Evolutionary conservation across 2,888 invertebrate species (phyloP).

Genomic region (Lottia gigantea): DNA sequence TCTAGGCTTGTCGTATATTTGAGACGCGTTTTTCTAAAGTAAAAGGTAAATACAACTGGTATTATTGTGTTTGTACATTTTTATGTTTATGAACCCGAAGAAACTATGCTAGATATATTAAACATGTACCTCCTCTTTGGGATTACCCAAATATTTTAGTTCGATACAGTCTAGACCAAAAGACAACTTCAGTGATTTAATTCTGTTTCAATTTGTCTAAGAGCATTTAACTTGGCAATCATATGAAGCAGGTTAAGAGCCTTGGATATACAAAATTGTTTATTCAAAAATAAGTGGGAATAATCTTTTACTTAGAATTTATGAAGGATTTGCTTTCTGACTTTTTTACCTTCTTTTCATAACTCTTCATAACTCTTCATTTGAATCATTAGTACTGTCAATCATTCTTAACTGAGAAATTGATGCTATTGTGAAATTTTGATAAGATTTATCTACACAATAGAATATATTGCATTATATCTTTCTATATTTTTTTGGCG

Average conservation of each 20-base stretch:
- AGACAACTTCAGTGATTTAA: conserved; percentile 2
- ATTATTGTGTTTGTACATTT: conserved; percentile 1
- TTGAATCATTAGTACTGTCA: too few species aligned
- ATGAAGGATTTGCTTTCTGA: too few species aligned
- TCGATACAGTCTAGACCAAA: conserved; percentile 5
- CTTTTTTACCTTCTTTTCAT: too few species aligned
- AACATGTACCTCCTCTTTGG: neutral
- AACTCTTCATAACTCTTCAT: too few species aligned
- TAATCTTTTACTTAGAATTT: too few species aligned
- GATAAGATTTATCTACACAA: too few species aligned
- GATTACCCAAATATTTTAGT: neutral
- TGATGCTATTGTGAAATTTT: too few species aligned
- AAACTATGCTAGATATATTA: neutral
- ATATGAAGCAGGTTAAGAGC: neutral
- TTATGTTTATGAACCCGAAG: conserved; percentile 9
- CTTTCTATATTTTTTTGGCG: neutral
- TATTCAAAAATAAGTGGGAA: neutral
- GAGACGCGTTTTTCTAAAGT: neutral
- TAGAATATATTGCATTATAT: neutral
- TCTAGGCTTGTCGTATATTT: conserved; percentile 1
- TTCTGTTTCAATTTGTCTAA: conserved; percentile 3
- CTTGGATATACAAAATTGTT: conserved; percentile 3
- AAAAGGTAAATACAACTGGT: neutral
- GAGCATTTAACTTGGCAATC: conserved; percentile 2
- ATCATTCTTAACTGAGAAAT: too few species aligned